Conservation (phyloP, 2,113 vertebrate genomes). For the Helogale parvula region DNA sequence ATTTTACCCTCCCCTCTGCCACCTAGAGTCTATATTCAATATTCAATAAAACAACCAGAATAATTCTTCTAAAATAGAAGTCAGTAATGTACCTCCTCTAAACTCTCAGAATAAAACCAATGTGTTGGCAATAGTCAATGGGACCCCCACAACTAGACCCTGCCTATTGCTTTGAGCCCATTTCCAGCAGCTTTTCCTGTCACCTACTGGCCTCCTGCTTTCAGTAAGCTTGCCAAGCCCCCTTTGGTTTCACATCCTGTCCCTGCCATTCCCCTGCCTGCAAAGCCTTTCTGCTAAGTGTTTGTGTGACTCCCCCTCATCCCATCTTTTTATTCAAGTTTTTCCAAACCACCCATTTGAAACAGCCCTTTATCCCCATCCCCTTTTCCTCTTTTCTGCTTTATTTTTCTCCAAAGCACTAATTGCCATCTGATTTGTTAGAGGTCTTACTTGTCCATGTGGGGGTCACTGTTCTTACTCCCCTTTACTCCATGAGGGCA, state of each 20-base stretch:
- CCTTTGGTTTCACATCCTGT: neutral
- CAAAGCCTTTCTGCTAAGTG: neutral
- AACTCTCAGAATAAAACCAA: neutral
- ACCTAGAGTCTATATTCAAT: neutral
- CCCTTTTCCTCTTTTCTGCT: neutral
- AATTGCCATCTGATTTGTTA: neutral
- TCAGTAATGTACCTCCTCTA: neutral
- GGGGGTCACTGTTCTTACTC: neutral
- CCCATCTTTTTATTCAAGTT: neutral
- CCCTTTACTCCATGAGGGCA: neutral
- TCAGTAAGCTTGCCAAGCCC: neutral
- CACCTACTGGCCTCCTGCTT: neutral
- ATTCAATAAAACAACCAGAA: neutral
- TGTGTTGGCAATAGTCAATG: too few species aligned
- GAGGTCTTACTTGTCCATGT: neutral
- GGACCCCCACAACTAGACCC: too few species aligned
- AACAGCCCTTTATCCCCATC: neutral
- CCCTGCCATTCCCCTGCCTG: neutral
- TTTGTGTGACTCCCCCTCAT: neutral
- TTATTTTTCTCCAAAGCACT: neutral
- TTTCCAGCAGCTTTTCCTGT: too few species aligned
- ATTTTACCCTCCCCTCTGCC: neutral
- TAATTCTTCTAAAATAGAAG: neutral
- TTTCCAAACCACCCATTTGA: neutral
- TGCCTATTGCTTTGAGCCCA: neutral